A percentile compares a stretch with the other conserved stretches of the same genome.
Conservation (phyloP, 2,888 invertebrate genomes). For the Hyppa rectilinea region DNA sequence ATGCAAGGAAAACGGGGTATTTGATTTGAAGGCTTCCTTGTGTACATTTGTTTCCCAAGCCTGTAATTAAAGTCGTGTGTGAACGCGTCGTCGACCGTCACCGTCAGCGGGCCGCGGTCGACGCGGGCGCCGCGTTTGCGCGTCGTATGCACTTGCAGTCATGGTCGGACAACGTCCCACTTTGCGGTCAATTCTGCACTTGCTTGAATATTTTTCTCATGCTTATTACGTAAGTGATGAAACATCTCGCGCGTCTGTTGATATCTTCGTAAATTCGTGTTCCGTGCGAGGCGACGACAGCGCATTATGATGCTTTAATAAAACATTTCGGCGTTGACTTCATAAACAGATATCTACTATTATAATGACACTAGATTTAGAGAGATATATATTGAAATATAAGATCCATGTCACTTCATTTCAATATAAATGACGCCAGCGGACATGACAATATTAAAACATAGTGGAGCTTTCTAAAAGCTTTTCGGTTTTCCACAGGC, state of each 20-base stretch:
- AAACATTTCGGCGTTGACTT: constrained; percentile 35
- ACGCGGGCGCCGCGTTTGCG: constrained; percentile 10
- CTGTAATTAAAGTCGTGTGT: constrained; percentile 39
- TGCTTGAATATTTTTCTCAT: constrained; percentile 68
- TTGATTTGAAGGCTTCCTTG: constrained; percentile 25
- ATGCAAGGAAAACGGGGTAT: constrained; percentile 42
- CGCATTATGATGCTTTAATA: constrained; percentile 15
- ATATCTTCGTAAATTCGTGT: constrained; percentile 33
- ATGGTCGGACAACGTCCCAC: constrained; percentile 82
- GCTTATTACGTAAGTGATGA: constrained; percentile 65
- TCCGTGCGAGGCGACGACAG: constrained; percentile 2
- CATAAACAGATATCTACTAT: constrained; percentile 31
- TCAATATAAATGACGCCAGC: constrained; percentile 41
- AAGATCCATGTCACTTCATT: constrained; percentile 39
- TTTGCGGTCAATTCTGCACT: constrained; percentile 74
- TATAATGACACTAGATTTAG: constrained; percentile 1
- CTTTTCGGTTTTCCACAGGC: constrained; percentile 40
- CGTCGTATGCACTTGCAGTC: constrained; percentile 70
- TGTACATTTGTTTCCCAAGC: constrained; percentile 38
- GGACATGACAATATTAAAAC: constrained; percentile 40
- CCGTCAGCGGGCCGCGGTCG: constrained; percentile 23
- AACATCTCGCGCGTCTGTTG: constrained; percentile 34
- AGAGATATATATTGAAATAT: constrained; percentile 10
- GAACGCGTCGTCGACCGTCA: constrained; percentile 50
- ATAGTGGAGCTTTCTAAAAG: constrained; percentile 60